phyloP scores from a whole-genome alignment of 1,140 invertebrate species.

The Zaprionus davidi region DNA sequence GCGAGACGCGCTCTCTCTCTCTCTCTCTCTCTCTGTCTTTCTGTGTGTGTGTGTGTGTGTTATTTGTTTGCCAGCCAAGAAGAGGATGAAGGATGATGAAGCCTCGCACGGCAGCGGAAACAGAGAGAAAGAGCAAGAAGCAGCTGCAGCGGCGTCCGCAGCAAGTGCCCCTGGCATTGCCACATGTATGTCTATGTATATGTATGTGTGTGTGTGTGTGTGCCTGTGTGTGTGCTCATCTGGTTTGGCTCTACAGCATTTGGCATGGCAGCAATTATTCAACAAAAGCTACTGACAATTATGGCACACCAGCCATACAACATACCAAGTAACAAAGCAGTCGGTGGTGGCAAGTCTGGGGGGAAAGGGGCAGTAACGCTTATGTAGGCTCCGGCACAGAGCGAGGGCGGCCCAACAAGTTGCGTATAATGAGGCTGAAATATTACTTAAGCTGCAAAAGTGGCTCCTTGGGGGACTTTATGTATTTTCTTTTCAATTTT shows the following conservation, averaged over 20 bases:
- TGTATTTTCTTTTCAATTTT: constrained; percentile 6
- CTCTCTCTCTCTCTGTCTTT: neutral
- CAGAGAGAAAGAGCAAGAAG: neutral
- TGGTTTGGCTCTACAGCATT: constrained; percentile 64
- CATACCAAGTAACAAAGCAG: constrained; percentile 27
- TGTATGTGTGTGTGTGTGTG: neutral
- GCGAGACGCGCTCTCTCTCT: constrained; percentile 24
- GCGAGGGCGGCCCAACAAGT: constrained; percentile 36
- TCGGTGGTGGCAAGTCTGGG: neutral
- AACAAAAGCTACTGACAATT: constrained; percentile 82
- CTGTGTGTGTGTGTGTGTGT: neutral
- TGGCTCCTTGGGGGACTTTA: neutral
- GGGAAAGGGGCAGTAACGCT: neutral
- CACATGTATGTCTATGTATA: constrained; percentile 10
- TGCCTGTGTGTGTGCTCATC: constrained; percentile 38
- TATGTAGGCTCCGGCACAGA: neutral
- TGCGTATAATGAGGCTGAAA: constrained; percentile 15
- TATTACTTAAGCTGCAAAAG: constrained; percentile 8
- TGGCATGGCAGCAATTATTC: constrained; percentile 79
- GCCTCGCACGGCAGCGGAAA: constrained; percentile 7
- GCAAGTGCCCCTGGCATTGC: constrained; percentile 47
- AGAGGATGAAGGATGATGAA: constrained; percentile 23
- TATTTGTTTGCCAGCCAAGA: constrained; percentile 44
- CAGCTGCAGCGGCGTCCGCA: constrained; percentile 23
- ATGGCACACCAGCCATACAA: constrained; percentile 76